A percentile compares a stretch with the other conserved stretches of the same genome.
These are phyloP conservation scores for Eciton burchellii DNA, from an alignment of 1,140 invertebrate genomes.

Conservation along the genomic window DNA sequence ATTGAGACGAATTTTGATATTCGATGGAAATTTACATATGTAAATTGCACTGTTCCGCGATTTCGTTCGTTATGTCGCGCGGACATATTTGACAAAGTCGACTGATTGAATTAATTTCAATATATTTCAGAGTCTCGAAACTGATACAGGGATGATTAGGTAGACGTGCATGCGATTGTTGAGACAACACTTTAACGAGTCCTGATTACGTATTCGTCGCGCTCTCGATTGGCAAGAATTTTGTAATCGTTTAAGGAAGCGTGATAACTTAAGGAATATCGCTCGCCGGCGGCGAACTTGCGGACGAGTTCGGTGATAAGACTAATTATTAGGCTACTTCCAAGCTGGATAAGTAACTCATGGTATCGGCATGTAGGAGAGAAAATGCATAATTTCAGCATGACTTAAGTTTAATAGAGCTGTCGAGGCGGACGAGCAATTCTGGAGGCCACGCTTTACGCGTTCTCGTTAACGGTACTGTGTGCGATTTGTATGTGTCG, in stretches of 20 bases:
- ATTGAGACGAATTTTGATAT: neutral
- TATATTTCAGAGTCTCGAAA: neutral
- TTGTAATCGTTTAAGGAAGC: neutral
- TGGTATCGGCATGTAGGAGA: neutral
- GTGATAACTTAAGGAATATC: conserved; percentile 3
- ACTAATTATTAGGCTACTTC: conserved; percentile 10
- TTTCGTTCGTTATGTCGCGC: neutral
- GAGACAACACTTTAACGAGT: neutral
- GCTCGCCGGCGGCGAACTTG: neutral
- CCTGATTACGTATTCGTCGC: neutral
- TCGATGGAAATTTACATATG: conserved; percentile 5
- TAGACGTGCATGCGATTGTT: neutral
- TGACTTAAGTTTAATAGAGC: conserved; percentile 43
- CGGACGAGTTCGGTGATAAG: neutral
- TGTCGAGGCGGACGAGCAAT: conserved; percentile 2
- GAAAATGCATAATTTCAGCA: conserved; percentile 16
- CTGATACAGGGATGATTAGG: neutral
- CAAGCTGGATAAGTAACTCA: conserved; percentile 11
- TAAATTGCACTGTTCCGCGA: neutral
- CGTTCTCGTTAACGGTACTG: conserved; percentile 29
- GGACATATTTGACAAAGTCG: neutral
- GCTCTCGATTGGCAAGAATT: neutral
- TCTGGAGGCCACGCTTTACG: conserved; percentile 1
- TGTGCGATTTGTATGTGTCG: conserved; percentile 32
- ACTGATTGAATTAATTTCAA: conserved; percentile 18